Base-by-base conservation (phyloP, 2,888 invertebrate genomes). In the Lacanobia wlatinum region DNA sequence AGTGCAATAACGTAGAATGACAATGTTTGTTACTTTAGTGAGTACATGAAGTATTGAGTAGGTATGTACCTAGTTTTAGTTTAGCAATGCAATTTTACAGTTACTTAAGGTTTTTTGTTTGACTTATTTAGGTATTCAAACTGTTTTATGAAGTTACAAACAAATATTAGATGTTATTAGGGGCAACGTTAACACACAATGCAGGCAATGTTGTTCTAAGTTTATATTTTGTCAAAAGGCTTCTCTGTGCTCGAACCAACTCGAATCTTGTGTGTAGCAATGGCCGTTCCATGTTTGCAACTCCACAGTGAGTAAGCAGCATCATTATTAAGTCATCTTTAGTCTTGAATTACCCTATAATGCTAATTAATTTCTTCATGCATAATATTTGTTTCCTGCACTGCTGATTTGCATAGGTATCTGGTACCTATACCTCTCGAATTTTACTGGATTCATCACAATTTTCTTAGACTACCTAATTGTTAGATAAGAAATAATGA, bases 1-100 rank as follows among this genome's bases (percentile, higher is more conserved):
- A 60, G 78, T 78, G 72, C 78, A 82, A 80, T 80, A 40, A 66
- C n/a, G 12, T 76, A 60, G 34, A 48, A 60, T 23, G 46, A 53
- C 46, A 50, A 52, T 40, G 12, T 70, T 62, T 28, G 46, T 52
- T 55, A 50, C 9, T 67, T 46, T 40, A 43, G 43, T 18, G 21
- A 65, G 16, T 77, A 52, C 14, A 28, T 63, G 38, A 12, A 21
- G 23, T 69, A 46, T 46, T 28, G 28, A 21, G 14, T 34, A 34
- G 34, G 34, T 23, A 50, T 50, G 56, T 72, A 66, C 50, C 52
- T 59, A 52, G 10, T 61, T 55, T n/a, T 70, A 38, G n/a, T n/a
- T n/a, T 46, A 40, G 14, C n/a, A 53, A 55, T 70, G 43, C 53
- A 70, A 58, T 50, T 40, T 40, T 40, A n/a, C 16, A 28, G 10